A percentile compares a stretch with the other conserved stretches of the same genome.
phyloP scores from a whole-genome alignment of 35 echinoderm and acorn worm genomes.

The Lytechinus pictus region DNA sequence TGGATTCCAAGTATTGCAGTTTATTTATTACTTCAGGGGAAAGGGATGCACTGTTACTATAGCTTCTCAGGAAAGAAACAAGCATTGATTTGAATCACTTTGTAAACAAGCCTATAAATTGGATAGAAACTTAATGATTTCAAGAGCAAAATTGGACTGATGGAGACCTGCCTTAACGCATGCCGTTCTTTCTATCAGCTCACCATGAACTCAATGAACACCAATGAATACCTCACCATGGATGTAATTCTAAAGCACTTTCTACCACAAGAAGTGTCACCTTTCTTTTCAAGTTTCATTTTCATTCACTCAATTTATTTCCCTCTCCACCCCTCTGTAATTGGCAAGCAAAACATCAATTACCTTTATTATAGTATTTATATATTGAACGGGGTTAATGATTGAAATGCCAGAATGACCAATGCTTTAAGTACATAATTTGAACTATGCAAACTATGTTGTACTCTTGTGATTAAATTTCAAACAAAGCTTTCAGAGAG shows the following conservation, averaged over 20 bases:
- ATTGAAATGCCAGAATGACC: background rate
- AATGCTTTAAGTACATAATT: background rate
- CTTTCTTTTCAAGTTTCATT: background rate
- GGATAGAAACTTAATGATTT: no score
- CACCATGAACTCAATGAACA: constrained; percentile 7
- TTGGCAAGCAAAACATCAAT: constrained; percentile 18
- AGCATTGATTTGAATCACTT: no score
- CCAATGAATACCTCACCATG: background rate
- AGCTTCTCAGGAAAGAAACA: no score
- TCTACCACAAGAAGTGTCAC: background rate
- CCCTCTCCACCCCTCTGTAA: background rate
- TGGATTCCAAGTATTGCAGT: no score
- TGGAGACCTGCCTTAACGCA: background rate
- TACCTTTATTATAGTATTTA: background rate
- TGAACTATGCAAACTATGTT: background rate
- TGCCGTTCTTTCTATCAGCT: background rate
- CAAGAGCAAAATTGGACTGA: no score
- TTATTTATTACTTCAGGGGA: no score
- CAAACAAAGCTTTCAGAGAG: background rate
- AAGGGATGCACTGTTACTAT: no score
- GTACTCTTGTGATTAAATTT: background rate
- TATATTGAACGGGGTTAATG: background rate
- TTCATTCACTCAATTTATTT: background rate
- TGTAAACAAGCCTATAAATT: no score
- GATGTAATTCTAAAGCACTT: background rate